These are phyloP conservation scores for Conistra vaccinii DNA, from an alignment of 2,888 invertebrate species.

Conservation along the genomic window DNA sequence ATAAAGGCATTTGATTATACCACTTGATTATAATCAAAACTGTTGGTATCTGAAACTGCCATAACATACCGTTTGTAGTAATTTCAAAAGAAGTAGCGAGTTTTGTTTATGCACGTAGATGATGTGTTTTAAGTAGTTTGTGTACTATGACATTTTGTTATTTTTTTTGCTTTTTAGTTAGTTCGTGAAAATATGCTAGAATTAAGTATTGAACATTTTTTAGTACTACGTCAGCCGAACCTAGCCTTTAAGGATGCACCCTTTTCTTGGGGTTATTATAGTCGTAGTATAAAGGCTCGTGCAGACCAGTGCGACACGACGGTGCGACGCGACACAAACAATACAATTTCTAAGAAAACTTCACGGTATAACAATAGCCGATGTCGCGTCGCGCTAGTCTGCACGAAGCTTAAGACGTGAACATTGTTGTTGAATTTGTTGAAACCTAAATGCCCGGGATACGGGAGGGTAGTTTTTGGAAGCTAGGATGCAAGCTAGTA, in stretches of 20 bases:
- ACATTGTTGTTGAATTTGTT: neutral
- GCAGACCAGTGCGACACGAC: no score
- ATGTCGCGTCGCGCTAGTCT: no score
- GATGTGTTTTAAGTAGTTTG: slow-evolving; percentile 19
- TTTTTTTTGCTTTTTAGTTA: neutral
- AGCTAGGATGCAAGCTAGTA: no score
- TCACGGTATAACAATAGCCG: no score
- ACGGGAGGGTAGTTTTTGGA: no score
- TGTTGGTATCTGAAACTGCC: slow-evolving; percentile 15
- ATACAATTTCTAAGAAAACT: no score
- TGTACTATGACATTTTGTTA: neutral
- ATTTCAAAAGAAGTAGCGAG: slow-evolving; percentile 9
- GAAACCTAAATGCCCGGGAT: no score
- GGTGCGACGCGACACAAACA: no score
- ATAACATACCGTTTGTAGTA: slow-evolving; percentile 10
- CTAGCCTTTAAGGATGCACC: neutral
- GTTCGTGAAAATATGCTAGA: neutral
- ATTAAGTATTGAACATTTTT: neutral
- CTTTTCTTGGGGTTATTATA: neutral
- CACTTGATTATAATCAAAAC: slow-evolving; percentile 15
- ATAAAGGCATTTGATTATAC: slow-evolving; percentile 13
- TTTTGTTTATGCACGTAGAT: slow-evolving; percentile 35
- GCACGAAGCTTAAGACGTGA: no score
- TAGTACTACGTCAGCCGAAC: slow-evolving; percentile 4
- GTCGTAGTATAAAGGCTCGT: no score